Conservation (phyloP, 2,113 vertebrate species). For the Aldabrachelys gigantea region DNA sequence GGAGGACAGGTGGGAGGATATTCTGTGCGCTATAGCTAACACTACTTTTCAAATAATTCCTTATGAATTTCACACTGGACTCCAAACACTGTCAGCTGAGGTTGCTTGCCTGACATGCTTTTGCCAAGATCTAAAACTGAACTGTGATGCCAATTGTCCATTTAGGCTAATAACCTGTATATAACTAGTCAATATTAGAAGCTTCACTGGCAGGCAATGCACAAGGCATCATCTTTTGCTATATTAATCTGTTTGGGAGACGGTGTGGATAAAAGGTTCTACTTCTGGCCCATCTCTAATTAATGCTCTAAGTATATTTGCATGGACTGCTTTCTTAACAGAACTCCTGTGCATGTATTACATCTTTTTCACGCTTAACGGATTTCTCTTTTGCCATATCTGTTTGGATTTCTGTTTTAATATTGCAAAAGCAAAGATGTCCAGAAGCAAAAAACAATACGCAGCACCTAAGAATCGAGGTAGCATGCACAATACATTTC, state of each 20-base stretch:
- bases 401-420: neutral
- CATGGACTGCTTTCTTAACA: neutral
- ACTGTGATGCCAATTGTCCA: neutral
- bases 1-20: neutral
- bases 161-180: rapidly evolving
- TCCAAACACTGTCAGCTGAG: neutral
- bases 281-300: neutral
- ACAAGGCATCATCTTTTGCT: neutral
- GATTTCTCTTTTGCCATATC: neutral
- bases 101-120: neutral
- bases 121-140: neutral
- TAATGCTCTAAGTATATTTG: neutral
- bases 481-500: neutral
- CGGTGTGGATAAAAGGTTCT: neutral
- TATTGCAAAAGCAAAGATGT: neutral
- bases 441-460: neutral
- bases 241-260: neutral
- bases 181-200: neutral
- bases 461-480: neutral
- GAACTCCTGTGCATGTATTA: neutral
- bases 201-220: neutral
- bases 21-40: neutral
- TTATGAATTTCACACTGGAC: neutral
- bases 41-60: neutral
- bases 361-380: neutral